Conservation (phyloP, 2,797 vertebrate genomes). For the Sciurus vulgaris region DNA sequence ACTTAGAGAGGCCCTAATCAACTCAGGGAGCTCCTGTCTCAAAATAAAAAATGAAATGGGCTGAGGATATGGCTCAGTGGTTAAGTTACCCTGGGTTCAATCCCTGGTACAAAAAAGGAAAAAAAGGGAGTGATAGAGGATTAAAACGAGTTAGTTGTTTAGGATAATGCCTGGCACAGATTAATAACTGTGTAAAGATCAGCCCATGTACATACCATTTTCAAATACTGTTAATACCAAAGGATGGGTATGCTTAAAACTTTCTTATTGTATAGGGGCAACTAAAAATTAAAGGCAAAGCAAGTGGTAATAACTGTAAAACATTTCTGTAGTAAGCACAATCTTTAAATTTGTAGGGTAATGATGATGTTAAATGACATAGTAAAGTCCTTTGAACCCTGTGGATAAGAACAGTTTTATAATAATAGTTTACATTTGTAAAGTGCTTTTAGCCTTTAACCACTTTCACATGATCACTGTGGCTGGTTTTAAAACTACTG, state of each 20-base stretch:
- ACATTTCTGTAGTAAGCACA: conserved; percentile 1
- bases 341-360: conserved; percentile 21
- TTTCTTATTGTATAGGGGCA: not conserved
- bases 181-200: not conserved
- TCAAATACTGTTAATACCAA: not conserved
- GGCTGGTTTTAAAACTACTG: conserved; percentile 21
- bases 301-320: conserved; percentile 26
- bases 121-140: not conserved
- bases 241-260: not conserved
- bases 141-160: not conserved
- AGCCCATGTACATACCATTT: not conserved
- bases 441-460: conserved; percentile 55
- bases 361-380: not conserved
- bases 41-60: too few species aligned
- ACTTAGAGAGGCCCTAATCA: too few species aligned
- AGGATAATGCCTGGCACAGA: not conserved
- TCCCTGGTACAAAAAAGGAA: too few species aligned
- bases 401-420: conserved; percentile 26
- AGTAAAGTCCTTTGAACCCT: conserved; percentile 6
- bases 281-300: conserved; percentile 16
- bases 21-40: too few species aligned
- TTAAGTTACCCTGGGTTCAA: too few species aligned
- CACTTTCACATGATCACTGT: not conserved
- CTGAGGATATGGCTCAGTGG: too few species aligned
- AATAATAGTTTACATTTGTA: conserved; percentile 57